Base-by-base conservation (phyloP, 1,140 invertebrate genomes). In the Euura saliciscinereae region DNA sequence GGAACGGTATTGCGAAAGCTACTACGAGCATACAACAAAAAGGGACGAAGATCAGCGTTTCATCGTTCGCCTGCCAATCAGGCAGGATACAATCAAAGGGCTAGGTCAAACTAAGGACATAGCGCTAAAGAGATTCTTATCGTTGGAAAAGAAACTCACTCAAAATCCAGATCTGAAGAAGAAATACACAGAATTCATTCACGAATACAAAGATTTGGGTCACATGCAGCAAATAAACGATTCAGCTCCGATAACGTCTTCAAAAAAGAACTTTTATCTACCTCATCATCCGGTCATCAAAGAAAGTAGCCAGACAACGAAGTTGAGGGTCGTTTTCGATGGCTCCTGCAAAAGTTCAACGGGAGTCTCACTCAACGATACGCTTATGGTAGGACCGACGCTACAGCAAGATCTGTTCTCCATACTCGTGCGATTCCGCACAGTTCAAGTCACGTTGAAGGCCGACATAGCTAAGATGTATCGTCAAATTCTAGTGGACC, bases 381-480 rank as follows among this genome's bases (percentile, higher is more conserved):
- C 28, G 13, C 44, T 76, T n/a, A 71, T 75, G 71, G 64, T 68
- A 2, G 66, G 66, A 51, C 71, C 71, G 13, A 72, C 66, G 10
- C 45, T 72, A 43, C 71, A 72, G 11, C 66, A 59, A 6, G 66
- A 72, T 59, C 44, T 68, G 8, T 68, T 72, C 6, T 44, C 11
- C 13, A 72, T 72, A 42, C 42, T 72, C 13, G n/a, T 72, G 4
- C 28, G 71, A 72, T 72, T 72, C 66, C 66, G 66, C 42, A 1
- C 71, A 42, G 65, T 67, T 46, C 13, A 51, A 68, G 46, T 68
- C 78, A 73, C 72, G 2, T 68, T 79, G 11, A 71, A 73, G n/a
- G 75, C 73, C 4, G 78, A 81, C 65, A 75, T 82, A n/a, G 69
- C 74, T 44, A 79, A 82, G 72, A 83, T 84, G 79, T 86, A 79